Percentiles rank a stretch among this genome's conserved stretches.
Evolutionary conservation across 2,113 vertebrate species (phyloP).

Genomic region (Fregetta grallaria): DNA sequence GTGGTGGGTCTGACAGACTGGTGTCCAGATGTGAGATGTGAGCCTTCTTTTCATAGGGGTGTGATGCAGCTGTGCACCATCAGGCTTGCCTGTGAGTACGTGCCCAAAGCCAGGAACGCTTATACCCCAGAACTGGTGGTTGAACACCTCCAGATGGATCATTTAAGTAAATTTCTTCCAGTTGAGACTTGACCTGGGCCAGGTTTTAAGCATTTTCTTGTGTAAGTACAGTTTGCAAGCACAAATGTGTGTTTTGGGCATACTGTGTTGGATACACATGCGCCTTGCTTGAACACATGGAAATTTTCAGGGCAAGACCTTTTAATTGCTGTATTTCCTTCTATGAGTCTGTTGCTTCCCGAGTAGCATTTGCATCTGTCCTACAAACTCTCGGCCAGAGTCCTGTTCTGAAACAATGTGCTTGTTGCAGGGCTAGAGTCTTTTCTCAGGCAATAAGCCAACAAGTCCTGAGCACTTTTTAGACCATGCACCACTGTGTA

Average conservation of each 20-base stretch:
- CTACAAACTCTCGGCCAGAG: background rate
- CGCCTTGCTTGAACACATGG: background rate
- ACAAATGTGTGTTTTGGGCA: background rate
- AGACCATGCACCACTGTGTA: background rate
- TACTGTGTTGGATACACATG: background rate
- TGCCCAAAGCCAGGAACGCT: slow-evolving; percentile 7
- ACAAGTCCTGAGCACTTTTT: background rate
- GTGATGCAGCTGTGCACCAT: slow-evolving; percentile 31
- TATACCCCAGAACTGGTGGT: slow-evolving; percentile 9
- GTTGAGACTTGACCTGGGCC: slow-evolving; percentile 22
- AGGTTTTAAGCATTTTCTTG: slow-evolving; percentile 31
- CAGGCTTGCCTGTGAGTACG: background rate
- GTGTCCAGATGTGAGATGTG: slow-evolving; percentile 27
- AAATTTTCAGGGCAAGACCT: slow-evolving; percentile 18
- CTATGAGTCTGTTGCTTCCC: background rate
- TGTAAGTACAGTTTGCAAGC: slow-evolving; percentile 5
- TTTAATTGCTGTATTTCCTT: background rate
- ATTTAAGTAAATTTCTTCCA: slow-evolving; percentile 44
- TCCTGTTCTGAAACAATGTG: background rate
- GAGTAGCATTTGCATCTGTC: background rate
- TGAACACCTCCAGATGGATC: slow-evolving; percentile 54
- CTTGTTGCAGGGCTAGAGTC: background rate
- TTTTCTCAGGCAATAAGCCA: background rate
- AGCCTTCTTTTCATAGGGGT: background rate
- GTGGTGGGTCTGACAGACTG: slow-evolving; percentile 10